Percentiles rank a stretch among this genome's conserved stretches.
Evolutionary conservation across 2,888 invertebrate genomes (phyloP).

Genomic region (Drosophila anomelani): DNA sequence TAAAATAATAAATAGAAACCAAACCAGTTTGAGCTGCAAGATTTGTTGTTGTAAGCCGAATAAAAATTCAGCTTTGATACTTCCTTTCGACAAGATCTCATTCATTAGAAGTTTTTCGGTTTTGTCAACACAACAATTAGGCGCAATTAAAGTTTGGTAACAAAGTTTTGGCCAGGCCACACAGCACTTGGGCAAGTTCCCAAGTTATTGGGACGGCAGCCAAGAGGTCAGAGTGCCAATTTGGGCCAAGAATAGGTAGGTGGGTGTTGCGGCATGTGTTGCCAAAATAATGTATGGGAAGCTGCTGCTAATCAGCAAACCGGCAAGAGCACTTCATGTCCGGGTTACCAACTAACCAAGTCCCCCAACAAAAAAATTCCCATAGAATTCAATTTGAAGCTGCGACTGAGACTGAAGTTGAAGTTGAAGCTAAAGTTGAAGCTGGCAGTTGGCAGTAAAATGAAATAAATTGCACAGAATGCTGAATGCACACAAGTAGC

Average conservation of each 20-base stretch:
- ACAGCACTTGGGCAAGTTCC: constrained; percentile 17
- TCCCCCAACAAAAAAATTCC: constrained; percentile 3
- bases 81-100: constrained; percentile 5
- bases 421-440: constrained; percentile 17
- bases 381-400: constrained; percentile 33
- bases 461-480: constrained; percentile 77
- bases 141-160: constrained; percentile 61
- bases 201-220: constrained; percentile 4
- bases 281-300: constrained; percentile 16
- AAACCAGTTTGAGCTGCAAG: too few species aligned
- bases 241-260: constrained; percentile 12
- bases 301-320: constrained; percentile 38
- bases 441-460: constrained; percentile 50
- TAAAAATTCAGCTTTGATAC: constrained; percentile 7
- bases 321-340: constrained; percentile 15
- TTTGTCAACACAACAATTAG: constrained; percentile 71
- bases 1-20: neutral
- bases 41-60: too few species aligned
- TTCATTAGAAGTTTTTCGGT: constrained; percentile 51
- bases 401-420: neutral
- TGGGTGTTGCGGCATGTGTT: constrained; percentile 10
- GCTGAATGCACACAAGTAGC: constrained; percentile 74
- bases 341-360: constrained; percentile 25
- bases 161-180: constrained; percentile 45
- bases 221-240: constrained; percentile 15